Percentiles rank a stretch among this genome's conserved stretches.
These are phyloP conservation scores for Trachops cirrhosus DNA, from an alignment of 2,797 vertebrate genomes.

Conservation along the genomic window DNA sequence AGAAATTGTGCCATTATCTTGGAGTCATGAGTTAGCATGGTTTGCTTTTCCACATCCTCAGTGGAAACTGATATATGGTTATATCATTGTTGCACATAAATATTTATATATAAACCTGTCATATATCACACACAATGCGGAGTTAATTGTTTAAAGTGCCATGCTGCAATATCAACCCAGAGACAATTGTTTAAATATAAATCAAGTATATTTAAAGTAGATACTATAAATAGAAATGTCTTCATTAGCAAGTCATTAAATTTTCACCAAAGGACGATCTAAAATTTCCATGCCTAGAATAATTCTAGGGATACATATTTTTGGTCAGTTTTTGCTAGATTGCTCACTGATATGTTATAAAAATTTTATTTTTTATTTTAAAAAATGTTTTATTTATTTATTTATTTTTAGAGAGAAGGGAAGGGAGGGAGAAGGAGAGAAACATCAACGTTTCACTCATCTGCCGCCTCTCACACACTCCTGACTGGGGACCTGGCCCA, in stretches of 20 bases:
- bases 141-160: neutral
- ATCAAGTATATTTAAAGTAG: slow-evolving; percentile 5
- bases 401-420: neutral
- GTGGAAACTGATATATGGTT: slow-evolving; percentile 4
- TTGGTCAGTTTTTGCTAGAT: slow-evolving; percentile 12
- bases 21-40: neutral
- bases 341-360: neutral
- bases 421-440: neutral
- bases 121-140: neutral
- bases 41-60: slow-evolving; percentile 23
- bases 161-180: neutral
- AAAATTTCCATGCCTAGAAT: neutral
- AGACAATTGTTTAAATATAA: neutral
- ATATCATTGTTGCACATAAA: neutral
- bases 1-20: neutral
- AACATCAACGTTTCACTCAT: neutral
- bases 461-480: too few relatives aligned
- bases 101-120: neutral
- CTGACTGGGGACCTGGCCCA: neutral
- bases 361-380: neutral
- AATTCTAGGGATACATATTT: slow-evolving; percentile 27
- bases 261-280: slow-evolving; percentile 16
- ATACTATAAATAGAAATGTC: neutral
- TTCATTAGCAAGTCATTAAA: slow-evolving; percentile 39
- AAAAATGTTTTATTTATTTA: neutral